Percentiles rank a stretch among this genome's conserved stretches.
These are phyloP conservation scores for Cybosia mesomella DNA, from an alignment of 2,888 invertebrate genomes.

Conservation along the genomic window DNA sequence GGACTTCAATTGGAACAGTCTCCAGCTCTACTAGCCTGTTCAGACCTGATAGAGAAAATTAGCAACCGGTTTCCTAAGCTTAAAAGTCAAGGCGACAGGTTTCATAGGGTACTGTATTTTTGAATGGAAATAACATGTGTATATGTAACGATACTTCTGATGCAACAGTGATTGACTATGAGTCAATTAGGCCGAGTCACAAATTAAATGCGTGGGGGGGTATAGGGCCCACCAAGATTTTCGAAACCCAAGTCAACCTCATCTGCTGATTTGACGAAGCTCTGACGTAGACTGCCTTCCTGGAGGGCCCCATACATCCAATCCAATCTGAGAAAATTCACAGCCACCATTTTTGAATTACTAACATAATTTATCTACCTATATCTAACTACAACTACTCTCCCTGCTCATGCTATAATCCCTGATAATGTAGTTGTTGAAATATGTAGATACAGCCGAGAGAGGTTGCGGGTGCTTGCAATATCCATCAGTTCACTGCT, in stretches of 20 bases:
- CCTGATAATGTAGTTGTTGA: no score
- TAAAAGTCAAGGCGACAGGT: constrained; percentile 86
- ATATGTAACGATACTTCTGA: not conserved
- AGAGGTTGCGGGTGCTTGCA: no score
- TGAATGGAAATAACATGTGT: constrained; percentile 2
- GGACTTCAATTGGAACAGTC: constrained; percentile 56
- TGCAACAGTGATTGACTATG: not conserved
- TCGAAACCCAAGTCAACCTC: no score
- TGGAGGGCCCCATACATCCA: no score
- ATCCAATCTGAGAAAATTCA: no score
- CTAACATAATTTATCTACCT: no score
- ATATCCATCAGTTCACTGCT: not conserved
- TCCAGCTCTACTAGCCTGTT: constrained; percentile 62
- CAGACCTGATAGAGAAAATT: constrained; percentile 82
- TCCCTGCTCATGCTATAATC: no score
- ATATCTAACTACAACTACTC: no score
- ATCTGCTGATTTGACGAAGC: no score
- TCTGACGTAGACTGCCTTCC: no score
- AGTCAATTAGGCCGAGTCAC: not conserved
- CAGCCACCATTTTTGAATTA: no score
- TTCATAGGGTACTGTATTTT: constrained; percentile 86
- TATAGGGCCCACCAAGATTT: not conserved
- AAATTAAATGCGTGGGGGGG: not conserved
- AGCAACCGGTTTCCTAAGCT: constrained; percentile 80
- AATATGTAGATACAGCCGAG: not conserved